These are phyloP conservation scores for Hypolimnas misippus DNA, from an alignment of 2,888 invertebrate genomes.

Conservation along the genomic window DNA sequence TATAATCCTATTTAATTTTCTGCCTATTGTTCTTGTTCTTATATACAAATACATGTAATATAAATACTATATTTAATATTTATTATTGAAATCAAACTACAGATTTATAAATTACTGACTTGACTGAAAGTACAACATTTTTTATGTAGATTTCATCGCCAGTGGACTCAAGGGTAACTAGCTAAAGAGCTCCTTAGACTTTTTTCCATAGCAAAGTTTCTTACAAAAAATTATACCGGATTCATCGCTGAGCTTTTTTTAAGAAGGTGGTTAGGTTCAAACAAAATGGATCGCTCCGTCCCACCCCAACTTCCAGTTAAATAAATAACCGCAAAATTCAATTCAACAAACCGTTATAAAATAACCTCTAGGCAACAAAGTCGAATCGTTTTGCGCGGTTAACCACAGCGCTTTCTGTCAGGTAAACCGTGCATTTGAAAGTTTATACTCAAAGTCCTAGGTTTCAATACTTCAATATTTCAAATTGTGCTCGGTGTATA, in stretches of 20 bases:
- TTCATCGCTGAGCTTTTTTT: constrained; percentile 19
- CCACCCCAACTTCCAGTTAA: constrained; percentile 68
- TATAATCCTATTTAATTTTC: too few relatives aligned
- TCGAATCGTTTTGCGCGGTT: constrained; percentile 81
- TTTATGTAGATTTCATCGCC: too few relatives aligned
- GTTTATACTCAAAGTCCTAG: constrained; percentile 67
- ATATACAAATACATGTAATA: too few relatives aligned
- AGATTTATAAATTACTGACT: too few relatives aligned
- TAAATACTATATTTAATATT: too few relatives aligned
- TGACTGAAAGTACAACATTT: too few relatives aligned
- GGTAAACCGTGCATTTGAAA: constrained; percentile 76
- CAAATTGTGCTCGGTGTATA: constrained; percentile 56
- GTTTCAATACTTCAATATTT: constrained; percentile 66
- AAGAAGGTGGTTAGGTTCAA: constrained; percentile 23
- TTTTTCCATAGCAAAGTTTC: constrained; percentile 12
- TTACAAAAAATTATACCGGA: constrained; percentile 16
- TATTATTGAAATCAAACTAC: too few relatives aligned
- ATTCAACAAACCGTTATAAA: constrained; percentile 82
- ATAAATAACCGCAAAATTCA: constrained; percentile 84
- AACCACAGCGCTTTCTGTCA: constrained; percentile 77
- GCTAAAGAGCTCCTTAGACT: constrained; percentile 1
- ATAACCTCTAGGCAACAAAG: constrained; percentile 79
- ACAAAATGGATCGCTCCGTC: constrained; percentile 46
- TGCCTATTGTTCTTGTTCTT: too few relatives aligned
- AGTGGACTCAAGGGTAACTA: neutral